A percentile compares a stretch with the other conserved stretches of the same genome.
phyloP scores from a whole-genome alignment of 1,140 invertebrate species.

The Asbolus verrucosus region DNA sequence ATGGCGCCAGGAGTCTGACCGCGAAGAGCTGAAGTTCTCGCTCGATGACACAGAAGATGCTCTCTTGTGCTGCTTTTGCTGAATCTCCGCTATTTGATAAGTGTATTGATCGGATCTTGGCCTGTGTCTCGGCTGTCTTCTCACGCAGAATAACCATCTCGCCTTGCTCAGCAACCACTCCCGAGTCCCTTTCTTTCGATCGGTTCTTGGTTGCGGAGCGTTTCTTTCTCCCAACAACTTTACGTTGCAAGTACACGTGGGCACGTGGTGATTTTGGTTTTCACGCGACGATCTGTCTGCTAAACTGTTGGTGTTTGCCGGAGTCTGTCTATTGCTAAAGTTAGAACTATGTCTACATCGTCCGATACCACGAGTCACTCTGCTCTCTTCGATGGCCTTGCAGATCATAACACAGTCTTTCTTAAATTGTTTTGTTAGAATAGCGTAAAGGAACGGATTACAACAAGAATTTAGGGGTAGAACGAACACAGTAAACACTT shows the following conservation, averaged over 20 bases:
- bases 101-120: conserved; percentile 77
- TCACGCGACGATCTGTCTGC: conserved; percentile 83
- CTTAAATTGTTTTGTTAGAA: conserved; percentile 97
- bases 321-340: conserved; percentile 89
- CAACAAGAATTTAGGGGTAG: conserved; percentile 95
- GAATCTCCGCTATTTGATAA: conserved; percentile 84
- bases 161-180: conserved; percentile 68
- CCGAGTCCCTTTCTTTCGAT: conserved; percentile 60
- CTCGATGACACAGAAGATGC: conserved; percentile 88
- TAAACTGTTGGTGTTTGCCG: conserved; percentile 88
- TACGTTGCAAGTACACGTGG: conserved; percentile 78
- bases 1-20: conserved; percentile 85
- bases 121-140: conserved; percentile 57
- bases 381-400: conserved; percentile 92
- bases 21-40: conserved; percentile 86
- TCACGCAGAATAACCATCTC: conserved; percentile 65
- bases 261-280: conserved; percentile 69
- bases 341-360: conserved; percentile 88
- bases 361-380: conserved; percentile 88
- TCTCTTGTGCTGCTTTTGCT: conserved; percentile 79
- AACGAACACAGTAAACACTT: conserved; percentile 96
- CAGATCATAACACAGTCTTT: conserved; percentile 97
- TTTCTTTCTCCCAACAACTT: conserved; percentile 67
- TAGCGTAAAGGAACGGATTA: conserved; percentile 97
- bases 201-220: conserved; percentile 57